These are phyloP conservation scores for Chirona hameri DNA, from an alignment of 2,888 invertebrate species.

Conservation along the genomic window DNA sequence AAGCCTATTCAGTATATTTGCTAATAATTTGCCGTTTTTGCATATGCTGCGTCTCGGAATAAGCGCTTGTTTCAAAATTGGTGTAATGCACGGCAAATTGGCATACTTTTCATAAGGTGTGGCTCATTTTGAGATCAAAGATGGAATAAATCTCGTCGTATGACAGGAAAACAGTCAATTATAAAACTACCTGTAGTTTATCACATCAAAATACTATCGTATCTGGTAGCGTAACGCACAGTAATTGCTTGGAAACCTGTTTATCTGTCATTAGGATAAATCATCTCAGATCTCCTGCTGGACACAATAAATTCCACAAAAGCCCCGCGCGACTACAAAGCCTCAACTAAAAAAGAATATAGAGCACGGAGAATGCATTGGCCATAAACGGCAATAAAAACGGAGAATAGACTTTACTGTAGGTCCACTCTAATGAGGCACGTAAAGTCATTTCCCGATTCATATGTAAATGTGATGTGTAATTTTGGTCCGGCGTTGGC, in stretches of 20 bases:
- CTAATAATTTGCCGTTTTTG: background rate
- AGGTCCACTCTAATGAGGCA: constrained; percentile 23
- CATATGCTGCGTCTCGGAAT: background rate
- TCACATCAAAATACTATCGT: background rate
- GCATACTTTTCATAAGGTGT: background rate
- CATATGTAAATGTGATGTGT: constrained; percentile 24
- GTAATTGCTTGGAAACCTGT: background rate
- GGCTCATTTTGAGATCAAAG: background rate
- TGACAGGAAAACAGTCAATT: background rate
- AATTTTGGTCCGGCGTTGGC: background rate
- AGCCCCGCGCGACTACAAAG: background rate
- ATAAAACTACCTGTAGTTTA: background rate
- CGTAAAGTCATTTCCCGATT: constrained; percentile 26
- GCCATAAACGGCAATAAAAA: constrained; percentile 27
- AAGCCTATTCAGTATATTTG: background rate
- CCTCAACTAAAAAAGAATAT: background rate
- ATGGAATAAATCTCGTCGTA: background rate
- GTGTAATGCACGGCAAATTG: background rate
- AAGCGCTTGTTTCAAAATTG: background rate
- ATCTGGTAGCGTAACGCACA: background rate
- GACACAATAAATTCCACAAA: constrained; percentile 13
- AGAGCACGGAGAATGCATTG: constrained; percentile 23
- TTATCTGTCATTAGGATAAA: constrained; percentile 25
- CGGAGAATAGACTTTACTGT: constrained; percentile 13
- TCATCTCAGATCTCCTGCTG: background rate